These are phyloP conservation scores for Nothocercus nigrocapillus DNA, from an alignment of 2,113 vertebrate genomes.

Conservation along the genomic window DNA sequence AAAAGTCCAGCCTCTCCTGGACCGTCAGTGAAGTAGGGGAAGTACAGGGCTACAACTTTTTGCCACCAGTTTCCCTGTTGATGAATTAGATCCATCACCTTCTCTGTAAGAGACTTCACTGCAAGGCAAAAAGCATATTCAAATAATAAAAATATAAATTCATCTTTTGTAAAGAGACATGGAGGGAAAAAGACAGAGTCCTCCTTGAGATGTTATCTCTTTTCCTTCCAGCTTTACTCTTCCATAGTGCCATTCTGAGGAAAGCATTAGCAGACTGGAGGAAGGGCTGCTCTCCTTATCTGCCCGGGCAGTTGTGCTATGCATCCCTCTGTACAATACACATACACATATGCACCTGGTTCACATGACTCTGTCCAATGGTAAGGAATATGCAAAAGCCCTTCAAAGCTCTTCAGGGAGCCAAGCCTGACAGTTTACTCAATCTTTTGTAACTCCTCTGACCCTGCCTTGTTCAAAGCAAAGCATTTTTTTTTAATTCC, in stretches of 20 bases:
- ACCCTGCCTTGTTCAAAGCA: slow-evolving; percentile 44
- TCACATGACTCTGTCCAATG: background rate
- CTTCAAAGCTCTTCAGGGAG: slow-evolving; percentile 43
- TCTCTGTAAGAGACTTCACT: background rate
- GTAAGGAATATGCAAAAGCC: background rate
- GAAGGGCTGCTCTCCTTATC: background rate
- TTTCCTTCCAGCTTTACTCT: background rate
- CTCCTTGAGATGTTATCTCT: background rate
- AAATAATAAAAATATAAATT: background rate
- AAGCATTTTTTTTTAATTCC: background rate
- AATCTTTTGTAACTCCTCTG: slow-evolving; percentile 37
- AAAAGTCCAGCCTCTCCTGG: background rate
- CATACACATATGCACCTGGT: background rate
- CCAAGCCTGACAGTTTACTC: slow-evolving; percentile 45
- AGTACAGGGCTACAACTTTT: background rate
- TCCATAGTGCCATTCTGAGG: background rate
- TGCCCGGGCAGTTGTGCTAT: background rate
- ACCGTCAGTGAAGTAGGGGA: background rate
- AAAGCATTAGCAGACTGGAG: background rate
- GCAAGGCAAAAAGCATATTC: background rate
- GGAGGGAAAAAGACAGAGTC: background rate
- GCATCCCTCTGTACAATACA: accelerated
- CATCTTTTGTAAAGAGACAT: background rate
- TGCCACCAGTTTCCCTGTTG: background rate
- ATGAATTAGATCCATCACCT: background rate